Evolutionary conservation across 1,140 invertebrate genomes (phyloP), one percentile per base, ranked within the genome.

Genomic region (Popillia japonica): DNA sequence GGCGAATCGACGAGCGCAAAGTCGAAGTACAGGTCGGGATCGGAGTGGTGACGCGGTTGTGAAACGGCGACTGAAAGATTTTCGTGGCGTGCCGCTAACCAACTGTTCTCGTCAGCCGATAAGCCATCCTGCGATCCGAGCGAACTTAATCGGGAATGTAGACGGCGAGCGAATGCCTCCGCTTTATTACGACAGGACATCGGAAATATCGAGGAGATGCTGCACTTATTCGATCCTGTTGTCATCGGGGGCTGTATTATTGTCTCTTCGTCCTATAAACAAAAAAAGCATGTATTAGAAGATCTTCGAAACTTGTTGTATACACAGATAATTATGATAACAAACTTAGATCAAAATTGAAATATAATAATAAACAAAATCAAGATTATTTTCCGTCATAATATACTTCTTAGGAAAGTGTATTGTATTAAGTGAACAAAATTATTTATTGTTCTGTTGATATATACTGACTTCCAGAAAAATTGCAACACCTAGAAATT

Each of bases 131-230:
- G 88, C 64, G 88, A 86, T 17, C 91, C 92, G 74, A 95, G 88
- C 59, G 92, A 92, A 78, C 91, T 90, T 76, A 95, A 87, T 78
- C 93, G 91, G 34, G 90, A 90, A 81, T 94, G 93, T 76, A 95
- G 88, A 82, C 92, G 91, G 77, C 93, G 88, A 72, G 94, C 94
- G 83, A 95, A 94, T 55, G 93, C 92, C 84, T 94, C 94, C 17
- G 94, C 94, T 76, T 93, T 89, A 40, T 92, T 92, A 61, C 93
- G 90, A 85, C 94, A 95, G 85, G 92, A 94, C 89, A 92, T 92
- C 10, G 90, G 86, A 40, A 91, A 86, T 7, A 91, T 83, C 0
- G 90, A 89, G 76, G 87, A 86, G 14, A 91, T 83, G 77, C 89
- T 87, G 76, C 90, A 91, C 78, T 83, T 83, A 23, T 83, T 77